Evolutionary conservation across 1,140 invertebrate species (phyloP), one percentile per base, ranked within the genome.

Genomic region (Ceratosolen solmsi): DNA sequence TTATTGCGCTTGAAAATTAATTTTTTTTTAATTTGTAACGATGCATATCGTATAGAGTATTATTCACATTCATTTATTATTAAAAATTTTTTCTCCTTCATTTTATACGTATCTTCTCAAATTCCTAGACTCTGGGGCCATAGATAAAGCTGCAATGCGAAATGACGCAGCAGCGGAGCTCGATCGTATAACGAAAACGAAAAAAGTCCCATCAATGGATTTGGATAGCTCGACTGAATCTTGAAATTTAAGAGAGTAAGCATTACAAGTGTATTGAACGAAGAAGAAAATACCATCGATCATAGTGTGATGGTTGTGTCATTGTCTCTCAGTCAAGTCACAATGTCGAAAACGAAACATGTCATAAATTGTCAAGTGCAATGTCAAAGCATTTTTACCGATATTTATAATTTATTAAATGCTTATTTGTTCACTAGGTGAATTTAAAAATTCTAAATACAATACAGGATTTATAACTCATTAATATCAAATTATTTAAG

Each of bases 131-230:
- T 82, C 63, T 65, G 84, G 87, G 79, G 88, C 86, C 54, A 88
- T 92, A 7, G 92, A 93, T 79, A 95, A 95, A 85, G 90, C 94
- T 84, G 93, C 95, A 5, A 96, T 97, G 91, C 93, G 96, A 76
- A 96, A 96, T 17, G 97, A 98, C 90, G 97, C 97, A 33, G 96
- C 96, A 33, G 97, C 97, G n/a, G 97, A 98, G 91, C 92, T 98
- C 27, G 97, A 98, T 90, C 94, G 96, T 81, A 94, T 98, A 86
- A 96, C 96, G 78, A 92, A 94, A 87, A 94, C 93, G 79, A 96
- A 95, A 88, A 95, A 95, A 81, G 89, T 92, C 70, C 89, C 91
- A 80, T 90, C 91, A 38, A 84, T 85, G 1, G 90, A 91, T 77
- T 79, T 89, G 22, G 90, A 91, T 70, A 87, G 87, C 1, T 90